A percentile compares a stretch with the other conserved stretches of the same genome.
Conservation (phyloP, 2,888 invertebrate species). For the Ophonus ardosiacus region DNA sequence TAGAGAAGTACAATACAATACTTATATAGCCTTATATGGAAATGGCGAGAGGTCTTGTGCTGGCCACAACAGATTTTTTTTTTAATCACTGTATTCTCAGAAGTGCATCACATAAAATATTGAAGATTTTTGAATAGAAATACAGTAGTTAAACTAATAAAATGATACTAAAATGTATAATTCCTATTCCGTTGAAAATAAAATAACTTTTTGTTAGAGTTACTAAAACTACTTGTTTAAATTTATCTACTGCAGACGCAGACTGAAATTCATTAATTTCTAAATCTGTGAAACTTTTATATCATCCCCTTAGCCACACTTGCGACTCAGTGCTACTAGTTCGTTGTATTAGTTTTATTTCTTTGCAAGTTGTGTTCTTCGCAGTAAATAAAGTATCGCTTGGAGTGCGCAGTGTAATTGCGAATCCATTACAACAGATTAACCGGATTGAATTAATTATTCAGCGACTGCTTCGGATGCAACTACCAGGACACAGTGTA, state of each 20-base stretch:
- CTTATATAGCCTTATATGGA: too few relatives aligned
- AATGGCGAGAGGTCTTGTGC: too few relatives aligned
- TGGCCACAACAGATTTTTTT: too few relatives aligned
- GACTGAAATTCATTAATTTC: background rate
- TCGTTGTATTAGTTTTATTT: background rate
- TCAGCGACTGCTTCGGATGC: background rate
- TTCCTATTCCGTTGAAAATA: too few relatives aligned
- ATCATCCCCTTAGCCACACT: background rate
- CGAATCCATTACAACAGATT: constrained; percentile 17
- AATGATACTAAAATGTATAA: too few relatives aligned
- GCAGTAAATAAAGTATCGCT: background rate
- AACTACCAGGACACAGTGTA: background rate
- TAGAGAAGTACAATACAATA: too few relatives aligned
- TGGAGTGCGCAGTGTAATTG: background rate
- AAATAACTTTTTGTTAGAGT: background rate
- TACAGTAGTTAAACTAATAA: too few relatives aligned
- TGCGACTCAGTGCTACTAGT: background rate
- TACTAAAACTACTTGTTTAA: background rate
- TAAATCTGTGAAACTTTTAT: background rate
- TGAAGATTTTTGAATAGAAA: too few relatives aligned
- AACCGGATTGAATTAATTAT: constrained; percentile 19
- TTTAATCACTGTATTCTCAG: too few relatives aligned
- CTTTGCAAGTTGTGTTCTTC: background rate
- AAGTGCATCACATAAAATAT: too few relatives aligned
- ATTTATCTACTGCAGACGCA: background rate